Conservation (phyloP, 2,113 vertebrate genomes). For the Tapirus terrestris region DNA sequence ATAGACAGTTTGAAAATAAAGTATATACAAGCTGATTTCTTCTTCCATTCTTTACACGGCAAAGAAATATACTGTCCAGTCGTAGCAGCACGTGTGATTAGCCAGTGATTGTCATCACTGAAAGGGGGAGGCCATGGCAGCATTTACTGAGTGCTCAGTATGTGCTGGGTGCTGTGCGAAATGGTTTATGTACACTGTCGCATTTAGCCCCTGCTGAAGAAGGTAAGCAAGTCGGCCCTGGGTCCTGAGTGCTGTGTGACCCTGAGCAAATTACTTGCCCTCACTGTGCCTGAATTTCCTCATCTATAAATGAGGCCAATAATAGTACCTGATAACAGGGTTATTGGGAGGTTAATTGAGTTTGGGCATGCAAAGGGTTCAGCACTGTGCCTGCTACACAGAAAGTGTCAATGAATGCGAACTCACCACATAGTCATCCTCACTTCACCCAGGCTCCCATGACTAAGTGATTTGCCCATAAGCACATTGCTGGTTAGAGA, state of each 20-base stretch:
- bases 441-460: not conserved
- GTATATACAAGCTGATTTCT: conserved; percentile 71
- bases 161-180: too few relatives aligned
- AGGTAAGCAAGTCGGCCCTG: not conserved
- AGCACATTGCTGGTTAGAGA: not conserved
- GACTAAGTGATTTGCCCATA: not conserved
- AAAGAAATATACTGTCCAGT: not conserved
- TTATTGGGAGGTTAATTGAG: not conserved
- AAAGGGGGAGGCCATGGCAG: not conserved
- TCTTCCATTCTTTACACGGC: conserved; percentile 67
- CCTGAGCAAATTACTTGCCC: not conserved
- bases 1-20: conserved; percentile 86
- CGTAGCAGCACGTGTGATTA: conserved; percentile 41
- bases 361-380: not conserved
- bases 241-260: not conserved
- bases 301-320: not conserved
- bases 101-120: not conserved
- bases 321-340: not conserved
- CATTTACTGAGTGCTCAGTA: not conserved
- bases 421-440: not conserved
- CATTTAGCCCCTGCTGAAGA: not conserved
- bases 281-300: not conserved
- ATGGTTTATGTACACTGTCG: not conserved
- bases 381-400: not conserved
- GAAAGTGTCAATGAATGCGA: too few relatives aligned